These are phyloP conservation scores for Acrobasis suavella DNA, from an alignment of 2,888 invertebrate species.

Conservation along the genomic window DNA sequence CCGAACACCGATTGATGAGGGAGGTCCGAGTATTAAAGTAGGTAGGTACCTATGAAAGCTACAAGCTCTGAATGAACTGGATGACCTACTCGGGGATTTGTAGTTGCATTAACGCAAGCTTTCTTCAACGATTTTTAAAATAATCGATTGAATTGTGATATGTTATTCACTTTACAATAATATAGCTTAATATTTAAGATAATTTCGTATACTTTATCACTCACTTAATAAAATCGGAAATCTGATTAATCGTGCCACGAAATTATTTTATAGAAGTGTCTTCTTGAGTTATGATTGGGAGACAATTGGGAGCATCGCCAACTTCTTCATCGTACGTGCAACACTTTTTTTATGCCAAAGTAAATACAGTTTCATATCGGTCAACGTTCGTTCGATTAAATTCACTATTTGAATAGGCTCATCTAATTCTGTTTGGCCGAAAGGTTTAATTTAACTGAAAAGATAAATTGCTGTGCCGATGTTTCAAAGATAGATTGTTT, in stretches of 20 bases:
- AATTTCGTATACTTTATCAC: not conserved
- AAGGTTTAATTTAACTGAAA: constrained; percentile 2
- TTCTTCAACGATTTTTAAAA: too few species aligned
- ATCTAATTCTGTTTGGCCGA: not conserved
- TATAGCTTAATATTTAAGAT: not conserved
- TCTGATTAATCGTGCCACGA: constrained; percentile 34
- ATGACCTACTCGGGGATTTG: too few species aligned
- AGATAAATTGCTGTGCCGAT: constrained; percentile 2
- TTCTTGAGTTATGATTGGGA: constrained; percentile 54
- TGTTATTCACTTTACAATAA: not conserved
- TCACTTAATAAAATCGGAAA: not conserved
- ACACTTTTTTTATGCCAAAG: constrained; percentile 55
- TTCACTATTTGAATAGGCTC: constrained; percentile 7
- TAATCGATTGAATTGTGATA: too few species aligned
- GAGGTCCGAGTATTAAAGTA: too few species aligned
- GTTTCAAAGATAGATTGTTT: constrained; percentile 5
- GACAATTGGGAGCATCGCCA: constrained; percentile 58
- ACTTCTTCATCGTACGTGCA: constrained; percentile 41
- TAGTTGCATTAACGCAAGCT: too few species aligned
- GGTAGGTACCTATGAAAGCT: too few species aligned
- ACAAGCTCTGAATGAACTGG: too few species aligned
- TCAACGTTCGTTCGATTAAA: constrained; percentile 23
- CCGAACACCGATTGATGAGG: too few species aligned
- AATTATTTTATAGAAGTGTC: constrained; percentile 47
- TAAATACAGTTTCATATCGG: constrained; percentile 50